phyloP scores from a whole-genome alignment of 2,888 invertebrate genomes.

The Ecliptopera silaceata region DNA sequence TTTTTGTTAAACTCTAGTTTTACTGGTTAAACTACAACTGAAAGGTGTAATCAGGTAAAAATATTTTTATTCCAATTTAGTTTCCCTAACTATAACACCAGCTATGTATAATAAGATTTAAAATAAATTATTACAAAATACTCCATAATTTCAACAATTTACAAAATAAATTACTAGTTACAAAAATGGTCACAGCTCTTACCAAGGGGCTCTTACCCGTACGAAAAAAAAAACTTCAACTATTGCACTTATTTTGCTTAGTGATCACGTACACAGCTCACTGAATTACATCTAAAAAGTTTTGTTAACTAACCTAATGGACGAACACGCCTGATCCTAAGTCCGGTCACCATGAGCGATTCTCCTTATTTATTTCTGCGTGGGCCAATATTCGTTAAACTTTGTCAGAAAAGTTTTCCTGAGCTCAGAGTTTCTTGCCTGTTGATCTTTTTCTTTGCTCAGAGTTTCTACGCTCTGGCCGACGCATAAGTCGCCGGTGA shows the following conservation, averaged over 20 bases:
- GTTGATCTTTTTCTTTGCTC: constrained; percentile 85
- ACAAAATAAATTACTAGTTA: constrained; percentile 29
- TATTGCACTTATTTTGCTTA: constrained; percentile 13
- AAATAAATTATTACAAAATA: constrained; percentile 31
- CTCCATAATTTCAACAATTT: constrained; percentile 32
- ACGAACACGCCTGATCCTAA: background rate
- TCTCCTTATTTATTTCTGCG: constrained; percentile 59
- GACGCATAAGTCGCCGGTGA: constrained; percentile 81
- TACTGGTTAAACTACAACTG: constrained; percentile 1
- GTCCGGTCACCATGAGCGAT: constrained; percentile 14
- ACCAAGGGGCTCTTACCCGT: constrained; percentile 13
- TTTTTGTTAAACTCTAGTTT: constrained; percentile 30
- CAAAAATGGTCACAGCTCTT: constrained; percentile 21
- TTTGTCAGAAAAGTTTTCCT: constrained; percentile 80
- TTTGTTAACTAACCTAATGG: constrained; percentile 17
- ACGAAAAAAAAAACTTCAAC: background rate
- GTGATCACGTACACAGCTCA: constrained; percentile 5
- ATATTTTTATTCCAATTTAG: constrained; percentile 50
- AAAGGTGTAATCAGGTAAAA: constrained; percentile 13
- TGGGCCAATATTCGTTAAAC: constrained; percentile 77
- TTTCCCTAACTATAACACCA: constrained; percentile 39
- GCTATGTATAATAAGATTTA: constrained; percentile 26
- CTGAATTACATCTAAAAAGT: constrained; percentile 18
- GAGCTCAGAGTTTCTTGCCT: constrained; percentile 84
- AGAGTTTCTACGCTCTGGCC: constrained; percentile 83